phyloP scores from a whole-genome alignment of 2,888 invertebrate species.

The Stegana nigrithorax region DNA sequence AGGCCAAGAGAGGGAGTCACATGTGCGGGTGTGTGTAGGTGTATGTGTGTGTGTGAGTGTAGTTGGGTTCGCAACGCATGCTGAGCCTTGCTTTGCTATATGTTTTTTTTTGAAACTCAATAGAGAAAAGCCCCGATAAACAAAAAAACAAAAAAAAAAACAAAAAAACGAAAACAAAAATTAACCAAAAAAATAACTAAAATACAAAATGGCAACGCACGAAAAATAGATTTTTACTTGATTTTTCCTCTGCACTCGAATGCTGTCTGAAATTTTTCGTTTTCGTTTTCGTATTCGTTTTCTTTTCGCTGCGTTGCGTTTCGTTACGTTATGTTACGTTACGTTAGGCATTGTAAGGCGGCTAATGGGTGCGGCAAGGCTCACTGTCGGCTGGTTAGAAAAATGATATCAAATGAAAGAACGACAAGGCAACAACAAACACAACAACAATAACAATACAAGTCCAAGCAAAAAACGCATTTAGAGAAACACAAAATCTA shows the following conservation, averaged over 20 bases:
- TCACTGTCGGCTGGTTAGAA: neutral
- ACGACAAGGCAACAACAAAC: neutral
- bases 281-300: too few species aligned
- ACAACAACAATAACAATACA: slow-evolving; percentile 46
- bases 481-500: slow-evolving; percentile 28
- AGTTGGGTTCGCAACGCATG: too few species aligned
- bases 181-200: slow-evolving; percentile 17
- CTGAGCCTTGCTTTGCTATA: too few species aligned
- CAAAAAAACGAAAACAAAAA: slow-evolving; percentile 42
- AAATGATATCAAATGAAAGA: slow-evolving; percentile 2
- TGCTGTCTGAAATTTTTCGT: slow-evolving; percentile 50
- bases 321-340: slow-evolving; percentile 20
- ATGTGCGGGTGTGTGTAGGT: slow-evolving; percentile 45
- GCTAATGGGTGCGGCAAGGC: neutral
- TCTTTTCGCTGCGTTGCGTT: slow-evolving; percentile 35
- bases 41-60: slow-evolving; percentile 61
- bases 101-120: too few species aligned
- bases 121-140: slow-evolving; percentile 42
- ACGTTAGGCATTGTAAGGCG: neutral
- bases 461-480: slow-evolving; percentile 60
- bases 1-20: too few species aligned
- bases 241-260: slow-evolving; percentile 57
- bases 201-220: too few species aligned
- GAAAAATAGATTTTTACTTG: slow-evolving; percentile 46
- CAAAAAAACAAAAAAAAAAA: slow-evolving; percentile 54